A percentile compares a stretch with the other conserved stretches of the same genome.
Conservation (phyloP, 2,113 vertebrate genomes). For the Peromyscus maniculatus region DNA sequence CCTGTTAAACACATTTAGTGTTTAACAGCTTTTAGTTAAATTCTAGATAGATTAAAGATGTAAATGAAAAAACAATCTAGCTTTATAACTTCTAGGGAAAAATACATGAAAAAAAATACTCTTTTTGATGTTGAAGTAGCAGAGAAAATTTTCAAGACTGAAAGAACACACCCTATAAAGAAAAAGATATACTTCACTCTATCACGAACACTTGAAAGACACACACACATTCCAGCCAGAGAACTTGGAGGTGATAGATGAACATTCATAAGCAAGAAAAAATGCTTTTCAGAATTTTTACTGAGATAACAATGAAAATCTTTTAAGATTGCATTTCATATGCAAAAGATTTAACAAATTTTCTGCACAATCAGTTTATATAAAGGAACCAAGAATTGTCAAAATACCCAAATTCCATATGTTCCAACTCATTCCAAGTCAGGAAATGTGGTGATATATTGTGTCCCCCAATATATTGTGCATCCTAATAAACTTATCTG, state of each 20-base stretch:
- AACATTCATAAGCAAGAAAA: not conserved
- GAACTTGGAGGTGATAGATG: not conserved
- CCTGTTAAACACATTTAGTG: not conserved
- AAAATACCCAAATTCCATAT: not conserved
- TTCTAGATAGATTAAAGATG: not conserved
- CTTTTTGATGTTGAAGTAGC: not conserved
- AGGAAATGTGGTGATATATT: not conserved
- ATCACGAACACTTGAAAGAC: not conserved
- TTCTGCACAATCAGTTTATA: not conserved
- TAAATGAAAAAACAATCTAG: not conserved
- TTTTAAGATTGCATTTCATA: not conserved
- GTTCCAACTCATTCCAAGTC: not conserved
- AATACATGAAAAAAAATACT: not conserved
- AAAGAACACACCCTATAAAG: not conserved
- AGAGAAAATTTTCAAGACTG: not conserved
- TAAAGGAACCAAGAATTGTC: not conserved
- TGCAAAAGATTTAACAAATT: not conserved
- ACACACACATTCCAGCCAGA: not conserved
- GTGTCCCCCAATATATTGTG: no score
- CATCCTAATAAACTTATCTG: no score
- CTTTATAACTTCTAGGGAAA: not conserved
- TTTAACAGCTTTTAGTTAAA: not conserved
- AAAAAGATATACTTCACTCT: not conserved
- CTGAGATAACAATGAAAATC: conserved; percentile 14
- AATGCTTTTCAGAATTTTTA: not conserved